phyloP scores from a whole-genome alignment of 2,888 invertebrate species.

The Beris morrisii region DNA sequence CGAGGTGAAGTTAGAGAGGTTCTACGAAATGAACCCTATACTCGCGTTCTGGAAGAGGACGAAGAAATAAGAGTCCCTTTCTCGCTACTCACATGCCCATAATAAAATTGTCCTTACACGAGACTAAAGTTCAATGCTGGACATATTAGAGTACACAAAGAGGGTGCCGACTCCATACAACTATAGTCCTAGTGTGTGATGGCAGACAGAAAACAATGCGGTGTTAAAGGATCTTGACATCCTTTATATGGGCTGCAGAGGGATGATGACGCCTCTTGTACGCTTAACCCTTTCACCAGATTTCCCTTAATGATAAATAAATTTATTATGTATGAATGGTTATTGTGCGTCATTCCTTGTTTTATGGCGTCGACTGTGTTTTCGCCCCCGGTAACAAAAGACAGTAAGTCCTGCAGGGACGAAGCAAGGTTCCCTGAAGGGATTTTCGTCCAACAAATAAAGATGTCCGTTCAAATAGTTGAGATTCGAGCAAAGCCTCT shows the following conservation, averaged over 20 bases:
- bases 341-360: conserved; percentile 34
- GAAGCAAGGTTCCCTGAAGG: too few species aligned
- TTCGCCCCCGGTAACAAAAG: background rate
- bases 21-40: too few species aligned
- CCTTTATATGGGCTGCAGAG: background rate
- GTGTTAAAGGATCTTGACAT: background rate
- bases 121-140: background rate
- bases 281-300: conserved; percentile 42
- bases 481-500: too few species aligned
- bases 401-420: background rate
- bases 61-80: too few species aligned
- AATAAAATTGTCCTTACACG: background rate
- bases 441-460: too few species aligned
- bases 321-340: conserved; percentile 54
- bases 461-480: too few species aligned
- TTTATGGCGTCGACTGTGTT: background rate
- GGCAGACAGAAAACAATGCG: conserved; percentile 1
- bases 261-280: background rate
- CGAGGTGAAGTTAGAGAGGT: too few species aligned
- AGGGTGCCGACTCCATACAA: conserved; percentile 3
- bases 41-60: too few species aligned
- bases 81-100: background rate
- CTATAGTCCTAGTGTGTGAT: background rate
- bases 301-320: conserved; percentile 52
- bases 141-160: background rate